Conservation (phyloP, 2,888 invertebrate genomes). For the Scaptodrosophila latifasciaeformis region DNA sequence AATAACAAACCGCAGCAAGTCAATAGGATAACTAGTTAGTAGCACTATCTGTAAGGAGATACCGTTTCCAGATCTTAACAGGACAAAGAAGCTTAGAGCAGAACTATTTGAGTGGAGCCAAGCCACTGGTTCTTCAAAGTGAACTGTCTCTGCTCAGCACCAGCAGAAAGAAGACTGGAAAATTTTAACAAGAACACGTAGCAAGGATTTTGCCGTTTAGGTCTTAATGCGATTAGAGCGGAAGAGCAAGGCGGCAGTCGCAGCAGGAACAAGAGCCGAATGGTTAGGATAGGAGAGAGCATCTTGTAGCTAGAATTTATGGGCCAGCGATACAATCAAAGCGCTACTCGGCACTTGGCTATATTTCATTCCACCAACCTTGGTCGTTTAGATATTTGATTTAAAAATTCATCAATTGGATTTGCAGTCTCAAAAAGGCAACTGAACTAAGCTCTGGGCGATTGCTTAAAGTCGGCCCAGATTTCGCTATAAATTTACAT, state of each 20-base stretch:
- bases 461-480: no score
- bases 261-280: slow-evolving; percentile 19
- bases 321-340: slow-evolving; percentile 31
- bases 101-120: no score
- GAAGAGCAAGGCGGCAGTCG: slow-evolving; percentile 16
- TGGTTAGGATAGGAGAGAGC: slow-evolving; percentile 5
- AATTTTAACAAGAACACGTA: slow-evolving; percentile 65
- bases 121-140: no score
- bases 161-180: slow-evolving; percentile 15
- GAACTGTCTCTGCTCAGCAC: neutral
- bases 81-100: no score
- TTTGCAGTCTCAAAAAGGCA: slow-evolving; percentile 36
- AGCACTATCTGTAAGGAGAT: no score
- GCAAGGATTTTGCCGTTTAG: slow-evolving; percentile 59
- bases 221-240: slow-evolving; percentile 65
- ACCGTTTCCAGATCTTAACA: no score
- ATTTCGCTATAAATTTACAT: no score
- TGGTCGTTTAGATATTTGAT: slow-evolving; percentile 7
- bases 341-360: no score
- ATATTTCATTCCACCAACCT: no score
- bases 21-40: no score
- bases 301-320: slow-evolving; percentile 48
- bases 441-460: no score
- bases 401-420: slow-evolving; percentile 64
- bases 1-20: slow-evolving; percentile 16